Base-by-base conservation (phyloP, 2,797 vertebrate species). In the Nyctibius grandis region DNA sequence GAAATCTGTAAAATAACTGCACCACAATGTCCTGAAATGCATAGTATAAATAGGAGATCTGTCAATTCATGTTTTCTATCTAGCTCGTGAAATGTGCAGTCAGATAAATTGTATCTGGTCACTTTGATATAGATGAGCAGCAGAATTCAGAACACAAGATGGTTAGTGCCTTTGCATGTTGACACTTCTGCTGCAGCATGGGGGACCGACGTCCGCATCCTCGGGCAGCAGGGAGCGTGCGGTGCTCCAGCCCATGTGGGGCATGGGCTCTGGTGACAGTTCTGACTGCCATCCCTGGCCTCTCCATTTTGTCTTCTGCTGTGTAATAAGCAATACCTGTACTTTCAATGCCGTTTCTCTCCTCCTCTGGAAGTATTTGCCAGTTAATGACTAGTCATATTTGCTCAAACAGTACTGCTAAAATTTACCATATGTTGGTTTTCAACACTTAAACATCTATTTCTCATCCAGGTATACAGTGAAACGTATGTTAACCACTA, bases 391-490 rank as follows among this genome's bases (percentile, higher is more conserved):
- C 80, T 73, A 80, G 70, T 73, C 67, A 45, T 57, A 29, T 68
- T 91, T 79, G 31, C 84, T 93, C 47, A 20, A 87, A 21, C 73
- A 44, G 74, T 68, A 2, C 45, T 70, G 93, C 72, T 89, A 60
- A 91, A 94, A 92, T 86, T 57, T 50, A 74, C 88, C 93, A 78
- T 92, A 77, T 95, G 96, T 61, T 91, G 90, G 72, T 89, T 97
- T 96, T 95, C 85, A 95, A 33, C 94, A 87, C 70, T 89, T 80
- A 48, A 95, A 96, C 68, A 82, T 90, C 83, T 68, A 56, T 56
- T 54, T 70, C 77, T 14, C 74, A 23, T 70, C 51, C 6, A 19
- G 72, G 80, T 36, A 81, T 89, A 51, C 75, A 80, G 50, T 83
- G 93, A 76, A 89, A 90, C 88, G 72, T 75, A 23, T 75, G 78